Conservation (phyloP, 2,113 vertebrate genomes). For the Ailurus styani region DNA sequence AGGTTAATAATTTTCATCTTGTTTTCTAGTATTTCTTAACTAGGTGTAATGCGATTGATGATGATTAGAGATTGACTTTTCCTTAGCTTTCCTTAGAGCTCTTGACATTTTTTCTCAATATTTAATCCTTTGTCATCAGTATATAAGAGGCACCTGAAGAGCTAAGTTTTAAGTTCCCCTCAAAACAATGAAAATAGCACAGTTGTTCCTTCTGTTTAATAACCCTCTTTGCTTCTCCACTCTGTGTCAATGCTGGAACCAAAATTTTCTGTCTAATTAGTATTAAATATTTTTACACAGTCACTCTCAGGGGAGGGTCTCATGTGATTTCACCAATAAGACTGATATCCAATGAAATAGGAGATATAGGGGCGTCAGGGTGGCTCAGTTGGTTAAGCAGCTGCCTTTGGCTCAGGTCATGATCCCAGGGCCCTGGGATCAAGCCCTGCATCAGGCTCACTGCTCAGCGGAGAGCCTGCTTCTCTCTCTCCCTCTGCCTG, state of each 20-base stretch:
- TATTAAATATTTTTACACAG: background rate
- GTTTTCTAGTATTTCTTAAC: background rate
- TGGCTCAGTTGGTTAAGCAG: no score
- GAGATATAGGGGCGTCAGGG: background rate
- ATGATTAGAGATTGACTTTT: slow-evolving; percentile 68
- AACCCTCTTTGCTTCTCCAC: background rate
- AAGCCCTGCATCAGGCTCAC: no score
- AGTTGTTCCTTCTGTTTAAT: slow-evolving; percentile 39
- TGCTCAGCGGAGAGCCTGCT: no score
- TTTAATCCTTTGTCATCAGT: slow-evolving; percentile 61
- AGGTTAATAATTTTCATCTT: background rate
- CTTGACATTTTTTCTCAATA: slow-evolving; percentile 58
- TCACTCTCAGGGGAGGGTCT: background rate
- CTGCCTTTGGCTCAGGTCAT: no score
- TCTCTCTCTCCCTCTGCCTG: no score
- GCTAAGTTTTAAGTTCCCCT: slow-evolving; percentile 69
- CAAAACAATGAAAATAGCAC: slow-evolving; percentile 55
- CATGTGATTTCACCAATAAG: background rate
- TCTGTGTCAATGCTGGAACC: background rate
- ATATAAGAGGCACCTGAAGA: slow-evolving; percentile 49
- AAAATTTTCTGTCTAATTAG: background rate
- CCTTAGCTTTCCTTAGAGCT: slow-evolving; percentile 68
- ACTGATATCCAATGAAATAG: background rate
- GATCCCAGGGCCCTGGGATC: no score
- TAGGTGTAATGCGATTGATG: slow-evolving; percentile 53